Conservation (phyloP, 2,113 vertebrate genomes). For the Origma solitaria region DNA sequence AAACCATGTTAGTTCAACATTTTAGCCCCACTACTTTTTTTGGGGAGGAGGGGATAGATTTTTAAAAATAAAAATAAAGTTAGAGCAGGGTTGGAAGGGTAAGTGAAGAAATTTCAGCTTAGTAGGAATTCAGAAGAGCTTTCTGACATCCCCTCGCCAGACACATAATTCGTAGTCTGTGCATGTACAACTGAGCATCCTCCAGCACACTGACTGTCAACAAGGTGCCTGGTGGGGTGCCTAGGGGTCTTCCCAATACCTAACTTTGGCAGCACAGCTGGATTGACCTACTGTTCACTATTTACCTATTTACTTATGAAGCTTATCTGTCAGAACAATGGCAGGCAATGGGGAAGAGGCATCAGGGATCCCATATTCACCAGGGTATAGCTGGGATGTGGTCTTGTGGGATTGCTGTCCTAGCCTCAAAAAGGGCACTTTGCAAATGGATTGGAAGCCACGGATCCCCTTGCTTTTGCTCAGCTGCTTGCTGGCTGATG, state of each 20-base stretch:
- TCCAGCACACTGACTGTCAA: background rate
- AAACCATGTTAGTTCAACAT: background rate
- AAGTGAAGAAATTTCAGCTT: constrained; percentile 12
- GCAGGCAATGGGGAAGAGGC: background rate
- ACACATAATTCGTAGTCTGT: background rate
- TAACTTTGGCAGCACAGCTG: background rate
- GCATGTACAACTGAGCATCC: background rate
- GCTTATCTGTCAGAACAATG: background rate
- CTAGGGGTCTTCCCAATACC: background rate
- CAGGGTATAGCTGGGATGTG: accelerated
- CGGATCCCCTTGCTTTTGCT: background rate
- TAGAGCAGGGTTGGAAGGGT: background rate
- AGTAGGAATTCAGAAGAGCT: background rate
- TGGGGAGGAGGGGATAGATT: accelerated
- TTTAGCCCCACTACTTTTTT: background rate
- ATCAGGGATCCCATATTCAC: background rate
- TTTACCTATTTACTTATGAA: background rate
- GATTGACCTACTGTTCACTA: background rate
- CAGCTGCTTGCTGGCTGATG: accelerated
- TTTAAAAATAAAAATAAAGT: background rate
- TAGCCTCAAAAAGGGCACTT: background rate
- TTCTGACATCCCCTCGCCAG: background rate
- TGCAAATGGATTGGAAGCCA: background rate
- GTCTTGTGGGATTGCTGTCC: background rate
- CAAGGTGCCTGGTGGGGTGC: accelerated